Evolutionary conservation across 2,888 invertebrate species (phyloP).

Genomic region (Merodon equestris): DNA sequence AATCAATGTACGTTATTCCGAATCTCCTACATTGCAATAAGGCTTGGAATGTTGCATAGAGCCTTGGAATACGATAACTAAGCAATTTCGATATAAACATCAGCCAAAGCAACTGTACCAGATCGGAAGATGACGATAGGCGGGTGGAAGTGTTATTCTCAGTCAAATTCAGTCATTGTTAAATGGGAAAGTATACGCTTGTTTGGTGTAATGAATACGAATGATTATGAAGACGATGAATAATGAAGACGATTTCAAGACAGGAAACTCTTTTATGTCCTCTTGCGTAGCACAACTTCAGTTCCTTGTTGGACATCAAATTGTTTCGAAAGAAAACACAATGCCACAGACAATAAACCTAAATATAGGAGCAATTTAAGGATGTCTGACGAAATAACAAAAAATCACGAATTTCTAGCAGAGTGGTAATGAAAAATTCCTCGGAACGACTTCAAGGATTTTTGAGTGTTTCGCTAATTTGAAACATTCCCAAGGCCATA

Average conservation of each 20-base stretch:
- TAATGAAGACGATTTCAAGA: conserved; percentile 65
- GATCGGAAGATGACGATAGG: conserved; percentile 11
- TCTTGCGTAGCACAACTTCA: conserved; percentile 23
- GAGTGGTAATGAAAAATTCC: no score
- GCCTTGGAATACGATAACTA: conserved; percentile 37
- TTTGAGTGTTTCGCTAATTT: no score
- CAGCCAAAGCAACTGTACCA: conserved; percentile 11
- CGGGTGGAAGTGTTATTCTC: conserved; percentile 36
- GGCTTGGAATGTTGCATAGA: background rate
- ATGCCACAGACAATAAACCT: conserved; percentile 20
- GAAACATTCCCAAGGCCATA: no score
- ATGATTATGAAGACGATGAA: no score
- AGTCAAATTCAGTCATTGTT: conserved; percentile 61
- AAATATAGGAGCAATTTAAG: conserved; percentile 32
- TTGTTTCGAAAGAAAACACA: conserved; percentile 34
- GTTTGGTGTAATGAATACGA: conserved; percentile 68
- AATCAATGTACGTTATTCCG: conserved; percentile 57
- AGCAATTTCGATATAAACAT: conserved; percentile 50
- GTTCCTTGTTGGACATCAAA: conserved; percentile 27
- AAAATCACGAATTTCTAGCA: background rate
- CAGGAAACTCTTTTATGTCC: conserved; percentile 35
- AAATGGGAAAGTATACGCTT: conserved; percentile 60
- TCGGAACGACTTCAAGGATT: no score
- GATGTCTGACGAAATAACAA: background rate
- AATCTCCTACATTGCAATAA: conserved; percentile 31